phyloP scores from a whole-genome alignment of 2,888 invertebrate species.

The Xestobium rufovillosum region DNA sequence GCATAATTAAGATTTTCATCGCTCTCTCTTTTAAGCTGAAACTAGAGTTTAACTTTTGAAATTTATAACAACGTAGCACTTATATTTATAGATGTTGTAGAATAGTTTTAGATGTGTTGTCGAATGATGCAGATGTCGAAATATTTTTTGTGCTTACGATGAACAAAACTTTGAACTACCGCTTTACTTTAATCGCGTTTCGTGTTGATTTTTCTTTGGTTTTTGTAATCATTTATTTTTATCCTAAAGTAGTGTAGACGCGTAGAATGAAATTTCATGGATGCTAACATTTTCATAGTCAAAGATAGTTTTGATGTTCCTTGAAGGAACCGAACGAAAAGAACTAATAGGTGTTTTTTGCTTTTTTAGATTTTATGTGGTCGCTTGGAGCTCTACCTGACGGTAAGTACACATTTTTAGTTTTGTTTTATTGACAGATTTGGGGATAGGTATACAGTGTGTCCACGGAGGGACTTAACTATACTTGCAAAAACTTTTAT shows the following conservation, averaged over 20 bases:
- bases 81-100: neutral
- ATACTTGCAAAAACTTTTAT: too few relatives aligned
- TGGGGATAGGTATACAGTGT: too few relatives aligned
- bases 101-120: neutral
- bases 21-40: constrained; percentile 8
- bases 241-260: constrained; percentile 36
- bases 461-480: too few relatives aligned
- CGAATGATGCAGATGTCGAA: constrained; percentile 2
- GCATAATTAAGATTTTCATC: constrained; percentile 21
- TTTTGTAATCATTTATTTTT: constrained; percentile 20
- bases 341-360: constrained; percentile 38
- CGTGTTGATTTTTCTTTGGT: constrained; percentile 16
- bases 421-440: constrained; percentile 9
- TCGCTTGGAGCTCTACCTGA: constrained; percentile 96
- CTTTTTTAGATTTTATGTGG: constrained; percentile 96
- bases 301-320: constrained; percentile 14
- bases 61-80: constrained; percentile 2
- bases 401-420: constrained; percentile 60
- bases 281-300: constrained; percentile 36
- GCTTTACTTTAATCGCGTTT: constrained; percentile 21
- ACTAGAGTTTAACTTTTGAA: constrained; percentile 2
- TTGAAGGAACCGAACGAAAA: neutral
- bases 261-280: constrained; percentile 45
- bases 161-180: too few relatives aligned
- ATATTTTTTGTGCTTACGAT: too few relatives aligned